Percentiles rank a stretch among this genome's conserved stretches.
Evolutionary conservation across 2,888 invertebrate species (phyloP).

Genomic region (Machimus atricapillus): DNA sequence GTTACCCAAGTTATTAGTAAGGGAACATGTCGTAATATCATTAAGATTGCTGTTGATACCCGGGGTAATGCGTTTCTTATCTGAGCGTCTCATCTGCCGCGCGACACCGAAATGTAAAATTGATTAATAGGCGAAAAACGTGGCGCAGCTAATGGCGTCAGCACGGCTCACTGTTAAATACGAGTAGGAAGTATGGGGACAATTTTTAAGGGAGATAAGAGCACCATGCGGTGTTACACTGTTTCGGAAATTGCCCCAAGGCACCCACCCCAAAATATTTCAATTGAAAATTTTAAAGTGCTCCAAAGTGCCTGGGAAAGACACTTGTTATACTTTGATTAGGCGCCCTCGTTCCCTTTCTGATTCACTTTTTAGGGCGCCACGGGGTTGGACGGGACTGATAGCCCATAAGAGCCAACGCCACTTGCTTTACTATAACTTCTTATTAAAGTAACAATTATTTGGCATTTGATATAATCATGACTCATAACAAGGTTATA

Average conservation of each 20-base stretch:
- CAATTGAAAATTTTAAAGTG: neutral
- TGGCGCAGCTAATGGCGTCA: constrained; percentile 1
- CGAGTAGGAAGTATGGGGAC: neutral
- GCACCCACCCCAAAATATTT: neutral
- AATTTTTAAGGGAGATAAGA: neutral
- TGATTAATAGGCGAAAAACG: constrained; percentile 10
- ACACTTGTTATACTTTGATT: neutral
- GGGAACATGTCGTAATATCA: constrained; percentile 19
- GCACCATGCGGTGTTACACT: neutral
- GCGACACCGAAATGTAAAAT: constrained; percentile 8
- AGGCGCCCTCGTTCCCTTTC: neutral
- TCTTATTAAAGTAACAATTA: neutral
- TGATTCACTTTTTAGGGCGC: neutral
- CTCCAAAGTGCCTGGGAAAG: neutral
- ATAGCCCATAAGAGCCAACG: neutral
- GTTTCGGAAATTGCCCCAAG: neutral
- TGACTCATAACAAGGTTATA: too few species aligned
- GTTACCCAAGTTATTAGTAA: neutral
- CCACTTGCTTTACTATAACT: neutral
- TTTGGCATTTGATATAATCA: neutral
- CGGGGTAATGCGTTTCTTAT: neutral
- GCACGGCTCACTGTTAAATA: neutral
- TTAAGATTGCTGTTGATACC: constrained; percentile 23
- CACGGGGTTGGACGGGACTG: neutral
- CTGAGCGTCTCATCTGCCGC: neutral